Evolutionary conservation across 2,113 vertebrate species (phyloP).

Genomic region (Callipepla squamata): DNA sequence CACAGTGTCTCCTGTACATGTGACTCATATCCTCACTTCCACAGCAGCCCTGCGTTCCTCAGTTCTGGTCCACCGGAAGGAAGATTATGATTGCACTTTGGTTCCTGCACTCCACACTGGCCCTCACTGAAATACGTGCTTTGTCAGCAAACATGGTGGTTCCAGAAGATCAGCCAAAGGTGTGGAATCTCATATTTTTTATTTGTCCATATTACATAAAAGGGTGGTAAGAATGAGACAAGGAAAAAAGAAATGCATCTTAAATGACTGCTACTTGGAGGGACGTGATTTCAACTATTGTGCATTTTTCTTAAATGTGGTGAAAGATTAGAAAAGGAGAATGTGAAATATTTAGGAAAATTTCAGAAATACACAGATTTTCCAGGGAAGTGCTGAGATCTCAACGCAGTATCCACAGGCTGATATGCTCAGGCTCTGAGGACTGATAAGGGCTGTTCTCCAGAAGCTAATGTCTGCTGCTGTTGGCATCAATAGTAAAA

Average conservation of each 20-base stretch:
- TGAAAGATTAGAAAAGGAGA: not conserved
- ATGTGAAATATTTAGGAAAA: not conserved
- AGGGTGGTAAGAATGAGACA: not conserved
- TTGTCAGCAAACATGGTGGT: not conserved
- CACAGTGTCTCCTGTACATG: not conserved
- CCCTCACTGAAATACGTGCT: not conserved
- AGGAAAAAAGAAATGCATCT: not conserved
- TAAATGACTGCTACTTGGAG: not conserved
- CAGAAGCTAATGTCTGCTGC: not conserved
- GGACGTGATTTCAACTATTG: not conserved
- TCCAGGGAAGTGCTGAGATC: not conserved
- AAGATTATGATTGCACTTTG: not conserved
- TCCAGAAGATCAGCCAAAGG: not conserved
- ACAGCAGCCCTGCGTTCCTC: accelerated
- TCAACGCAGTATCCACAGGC: not conserved
- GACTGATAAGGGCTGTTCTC: not conserved
- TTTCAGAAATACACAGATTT: not conserved
- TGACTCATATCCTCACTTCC: not conserved
- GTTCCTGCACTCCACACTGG: not conserved
- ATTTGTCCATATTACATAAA: not conserved
- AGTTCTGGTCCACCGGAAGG: not conserved
- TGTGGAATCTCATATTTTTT: not conserved
- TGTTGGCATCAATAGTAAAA: not conserved
- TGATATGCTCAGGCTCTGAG: not conserved
- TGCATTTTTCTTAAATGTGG: not conserved